Evolutionary conservation across 2,113 vertebrate genomes (phyloP).

Genomic region (Sturnus vulgaris): DNA sequence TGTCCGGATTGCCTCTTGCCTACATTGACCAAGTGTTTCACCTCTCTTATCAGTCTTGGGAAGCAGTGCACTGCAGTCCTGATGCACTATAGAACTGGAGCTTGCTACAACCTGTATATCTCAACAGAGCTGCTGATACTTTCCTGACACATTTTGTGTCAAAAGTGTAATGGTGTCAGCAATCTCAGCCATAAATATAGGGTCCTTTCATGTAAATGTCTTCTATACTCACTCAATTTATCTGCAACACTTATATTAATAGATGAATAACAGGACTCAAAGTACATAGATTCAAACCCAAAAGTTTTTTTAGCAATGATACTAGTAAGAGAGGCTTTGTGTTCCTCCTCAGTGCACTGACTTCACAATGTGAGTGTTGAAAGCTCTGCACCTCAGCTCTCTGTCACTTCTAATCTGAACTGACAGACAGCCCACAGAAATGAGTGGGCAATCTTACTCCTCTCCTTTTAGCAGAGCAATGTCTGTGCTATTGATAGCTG

Average conservation of each 20-base stretch:
- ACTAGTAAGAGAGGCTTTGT: not conserved
- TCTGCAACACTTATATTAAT: not conserved
- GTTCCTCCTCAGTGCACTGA: not conserved
- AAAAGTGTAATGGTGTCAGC: not conserved
- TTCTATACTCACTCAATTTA: not conserved
- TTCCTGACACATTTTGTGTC: constrained; percentile 2
- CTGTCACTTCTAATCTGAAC: constrained; percentile 27
- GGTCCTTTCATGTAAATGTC: not conserved
- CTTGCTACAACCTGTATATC: not conserved
- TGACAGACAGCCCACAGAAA: constrained; percentile 61
- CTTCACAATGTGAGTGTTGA: constrained; percentile 10
- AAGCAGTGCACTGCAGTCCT: not conserved
- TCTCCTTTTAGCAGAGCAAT: constrained; percentile 5
- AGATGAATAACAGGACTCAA: not conserved
- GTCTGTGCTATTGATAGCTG: constrained; percentile 63
- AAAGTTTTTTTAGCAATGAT: not conserved
- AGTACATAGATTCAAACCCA: not conserved
- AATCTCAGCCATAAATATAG: constrained; percentile 14
- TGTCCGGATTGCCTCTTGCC: not conserved
- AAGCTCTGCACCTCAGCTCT: constrained; percentile 28
- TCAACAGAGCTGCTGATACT: not conserved
- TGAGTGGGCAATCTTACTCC: constrained; percentile 54
- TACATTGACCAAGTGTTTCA: not conserved
- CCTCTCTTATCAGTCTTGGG: not conserved
- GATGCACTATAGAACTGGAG: not conserved